A percentile compares a stretch with the other conserved stretches of the same genome.
phyloP scores from a whole-genome alignment of 2,797 vertebrate genomes.

The Gastrophryne carolinensis region DNA sequence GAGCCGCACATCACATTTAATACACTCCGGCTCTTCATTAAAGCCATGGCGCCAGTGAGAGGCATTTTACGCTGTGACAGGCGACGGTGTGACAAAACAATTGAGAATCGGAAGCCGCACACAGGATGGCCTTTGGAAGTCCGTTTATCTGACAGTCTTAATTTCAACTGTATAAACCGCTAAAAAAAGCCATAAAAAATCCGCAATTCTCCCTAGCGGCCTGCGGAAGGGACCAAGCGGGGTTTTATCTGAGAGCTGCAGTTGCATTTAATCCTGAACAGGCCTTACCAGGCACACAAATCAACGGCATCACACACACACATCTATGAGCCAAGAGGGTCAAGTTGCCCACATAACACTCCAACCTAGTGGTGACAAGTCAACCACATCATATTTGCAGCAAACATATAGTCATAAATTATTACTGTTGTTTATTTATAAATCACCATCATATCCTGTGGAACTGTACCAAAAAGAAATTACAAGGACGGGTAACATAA shows the following conservation, averaged over 20 bases:
- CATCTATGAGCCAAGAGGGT: too few species aligned
- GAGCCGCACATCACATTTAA: slow-evolving; percentile 42
- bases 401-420: too few species aligned
- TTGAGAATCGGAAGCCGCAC: neutral
- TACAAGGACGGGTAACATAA: too few species aligned
- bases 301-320: too few species aligned
- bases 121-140: neutral
- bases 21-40: slow-evolving; percentile 53
- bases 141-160: slow-evolving; percentile 17
- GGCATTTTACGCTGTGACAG: slow-evolving; percentile 12
- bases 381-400: too few species aligned
- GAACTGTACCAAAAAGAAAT: too few species aligned
- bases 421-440: too few species aligned
- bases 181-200: neutral
- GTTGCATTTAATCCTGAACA: neutral
- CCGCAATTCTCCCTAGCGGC: neutral
- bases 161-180: neutral
- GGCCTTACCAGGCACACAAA: neutral
- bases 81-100: slow-evolving; percentile 31
- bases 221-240: neutral
- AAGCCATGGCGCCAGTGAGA: slow-evolving; percentile 55
- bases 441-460: too few species aligned
- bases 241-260: neutral
- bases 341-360: too few species aligned
- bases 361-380: too few species aligned